phyloP scores from a whole-genome alignment of 2,113 vertebrate species.

The Planiliza haematocheilus region DNA sequence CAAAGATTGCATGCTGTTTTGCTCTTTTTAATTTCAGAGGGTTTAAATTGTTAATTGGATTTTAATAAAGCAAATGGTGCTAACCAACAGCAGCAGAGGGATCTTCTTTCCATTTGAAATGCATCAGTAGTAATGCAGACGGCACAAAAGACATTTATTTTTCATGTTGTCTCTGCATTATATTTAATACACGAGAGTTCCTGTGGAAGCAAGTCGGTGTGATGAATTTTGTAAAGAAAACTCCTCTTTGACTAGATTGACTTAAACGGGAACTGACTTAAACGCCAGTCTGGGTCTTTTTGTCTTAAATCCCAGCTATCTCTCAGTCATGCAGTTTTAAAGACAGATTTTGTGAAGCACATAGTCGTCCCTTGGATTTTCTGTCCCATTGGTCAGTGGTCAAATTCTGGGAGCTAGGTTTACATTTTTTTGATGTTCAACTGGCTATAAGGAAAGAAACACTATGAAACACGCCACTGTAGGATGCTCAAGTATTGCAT shows the following conservation, averaged over 20 bases:
- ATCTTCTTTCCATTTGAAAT: conserved; percentile 69
- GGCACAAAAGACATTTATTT: conserved; percentile 67
- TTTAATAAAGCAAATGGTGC: conserved; percentile 73
- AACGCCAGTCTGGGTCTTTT: conserved; percentile 56
- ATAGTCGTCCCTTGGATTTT: conserved; percentile 6
- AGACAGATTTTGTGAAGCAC: conserved; percentile 39
- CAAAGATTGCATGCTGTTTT: conserved; percentile 50
- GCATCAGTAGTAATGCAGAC: conserved; percentile 73
- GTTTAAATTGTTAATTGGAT: conserved; percentile 72
- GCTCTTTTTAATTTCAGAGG: conserved; percentile 52
- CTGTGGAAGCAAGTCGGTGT: conserved; percentile 56
- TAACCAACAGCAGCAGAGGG: conserved; percentile 57
- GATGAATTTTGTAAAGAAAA: conserved; percentile 72
- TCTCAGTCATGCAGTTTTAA: conserved; percentile 51
- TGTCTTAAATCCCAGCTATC: conserved; percentile 37
- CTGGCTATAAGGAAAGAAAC: conserved; percentile 29
- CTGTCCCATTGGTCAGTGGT: conserved; percentile 33
- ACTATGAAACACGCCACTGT: conserved; percentile 48
- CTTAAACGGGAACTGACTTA: conserved; percentile 58
- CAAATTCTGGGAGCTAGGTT: conserved; percentile 46
- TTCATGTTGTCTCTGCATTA: conserved; percentile 65
- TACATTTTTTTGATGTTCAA: conserved; percentile 43
- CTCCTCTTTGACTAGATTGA: conserved; percentile 64
- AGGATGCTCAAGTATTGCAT: conserved; percentile 35
- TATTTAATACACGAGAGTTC: conserved; percentile 60